phyloP scores from a whole-genome alignment of 2,113 vertebrate species.

The Paramisgurnus dabryanus region DNA sequence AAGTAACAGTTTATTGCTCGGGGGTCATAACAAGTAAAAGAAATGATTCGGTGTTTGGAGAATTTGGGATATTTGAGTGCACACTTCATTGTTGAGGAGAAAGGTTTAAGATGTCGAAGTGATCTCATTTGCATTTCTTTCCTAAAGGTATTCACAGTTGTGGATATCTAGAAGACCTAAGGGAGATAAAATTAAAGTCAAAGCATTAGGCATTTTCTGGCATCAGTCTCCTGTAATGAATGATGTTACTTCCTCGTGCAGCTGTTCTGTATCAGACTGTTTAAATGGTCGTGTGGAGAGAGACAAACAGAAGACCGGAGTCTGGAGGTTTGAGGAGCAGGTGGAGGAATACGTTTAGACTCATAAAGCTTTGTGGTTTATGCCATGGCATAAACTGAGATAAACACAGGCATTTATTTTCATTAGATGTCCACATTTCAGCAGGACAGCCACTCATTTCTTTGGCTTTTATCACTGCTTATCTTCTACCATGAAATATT shows the following conservation, averaged over 20 bases:
- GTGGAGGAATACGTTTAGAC: conserved; percentile 8
- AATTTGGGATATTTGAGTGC: too few relatives aligned
- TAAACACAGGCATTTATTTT: not conserved
- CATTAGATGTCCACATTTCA: not conserved
- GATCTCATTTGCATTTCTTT: too few relatives aligned
- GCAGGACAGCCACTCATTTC: not conserved
- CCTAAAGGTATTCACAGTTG: too few relatives aligned
- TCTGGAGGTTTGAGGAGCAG: conserved; percentile 2
- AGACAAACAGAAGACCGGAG: not conserved
- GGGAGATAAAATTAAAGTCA: conserved; percentile 12
- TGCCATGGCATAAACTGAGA: not conserved
- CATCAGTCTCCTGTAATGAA: not conserved
- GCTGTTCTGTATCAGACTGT: conserved; percentile 36
- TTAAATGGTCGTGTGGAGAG: not conserved
- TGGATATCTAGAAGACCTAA: not conserved
- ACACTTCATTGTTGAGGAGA: too few relatives aligned
- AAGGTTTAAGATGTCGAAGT: too few relatives aligned
- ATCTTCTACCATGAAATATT: not conserved
- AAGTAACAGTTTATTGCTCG: too few relatives aligned
- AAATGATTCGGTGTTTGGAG: too few relatives aligned
- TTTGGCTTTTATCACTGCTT: not conserved
- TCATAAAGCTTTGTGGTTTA: conserved; percentile 22
- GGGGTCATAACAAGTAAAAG: too few relatives aligned
- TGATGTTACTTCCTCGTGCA: conserved; percentile 26
- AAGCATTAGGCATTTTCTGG: conserved; percentile 16